Evolutionary conservation across 2,888 invertebrate species (phyloP).

Genomic region (Crematogaster levior): DNA sequence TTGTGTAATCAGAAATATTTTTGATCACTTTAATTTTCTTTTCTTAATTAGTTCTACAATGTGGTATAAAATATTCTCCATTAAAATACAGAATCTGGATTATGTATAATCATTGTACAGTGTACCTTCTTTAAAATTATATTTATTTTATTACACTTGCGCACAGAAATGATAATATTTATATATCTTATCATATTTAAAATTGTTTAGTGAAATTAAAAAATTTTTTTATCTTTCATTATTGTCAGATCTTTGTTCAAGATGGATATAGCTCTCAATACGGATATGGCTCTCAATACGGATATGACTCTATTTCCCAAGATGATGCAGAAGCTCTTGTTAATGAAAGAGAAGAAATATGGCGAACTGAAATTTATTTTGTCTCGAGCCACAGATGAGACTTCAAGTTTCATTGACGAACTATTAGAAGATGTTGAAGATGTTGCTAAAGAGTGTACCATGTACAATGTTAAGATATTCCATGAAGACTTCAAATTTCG

Average conservation of each 20-base stretch:
- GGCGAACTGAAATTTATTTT: background rate
- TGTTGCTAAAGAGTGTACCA: no score
- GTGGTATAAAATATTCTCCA: background rate
- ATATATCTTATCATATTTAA: background rate
- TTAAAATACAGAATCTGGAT: background rate
- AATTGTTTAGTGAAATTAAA: background rate
- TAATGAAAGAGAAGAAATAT: background rate
- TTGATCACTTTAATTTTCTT: background rate
- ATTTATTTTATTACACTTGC: background rate
- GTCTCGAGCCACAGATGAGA: background rate
- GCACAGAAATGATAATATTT: slow-evolving; percentile 6
- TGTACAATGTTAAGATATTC: background rate
- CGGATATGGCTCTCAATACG: no score
- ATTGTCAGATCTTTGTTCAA: background rate
- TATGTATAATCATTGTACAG: background rate
- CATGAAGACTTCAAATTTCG: no score
- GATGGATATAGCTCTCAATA: no score
- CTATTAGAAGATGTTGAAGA: no score
- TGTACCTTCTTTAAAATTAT: background rate
- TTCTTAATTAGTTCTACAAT: background rate
- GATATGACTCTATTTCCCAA: no score
- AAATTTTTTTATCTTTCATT: background rate
- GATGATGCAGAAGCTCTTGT: background rate
- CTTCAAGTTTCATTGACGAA: background rate
- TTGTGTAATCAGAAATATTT: background rate